Evolutionary conservation across 2,888 invertebrate genomes (phyloP).

Genomic region (Xylota segnis): DNA sequence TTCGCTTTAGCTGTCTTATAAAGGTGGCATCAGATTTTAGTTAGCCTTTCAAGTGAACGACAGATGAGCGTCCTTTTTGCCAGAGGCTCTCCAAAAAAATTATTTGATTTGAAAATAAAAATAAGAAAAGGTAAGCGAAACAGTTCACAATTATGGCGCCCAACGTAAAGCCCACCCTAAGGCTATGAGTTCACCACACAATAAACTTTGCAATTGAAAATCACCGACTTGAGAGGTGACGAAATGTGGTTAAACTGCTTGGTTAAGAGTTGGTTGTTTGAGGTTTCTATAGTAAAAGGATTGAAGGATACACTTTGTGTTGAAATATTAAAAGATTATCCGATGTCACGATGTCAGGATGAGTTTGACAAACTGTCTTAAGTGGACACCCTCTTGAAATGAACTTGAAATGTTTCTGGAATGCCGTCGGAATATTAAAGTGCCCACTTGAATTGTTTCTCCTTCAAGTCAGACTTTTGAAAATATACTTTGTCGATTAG

Average conservation of each 20-base stretch:
- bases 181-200: not conserved
- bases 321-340: no score
- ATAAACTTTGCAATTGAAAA: no score
- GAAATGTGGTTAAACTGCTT: no score
- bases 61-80: not conserved
- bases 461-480: not conserved
- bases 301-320: no score
- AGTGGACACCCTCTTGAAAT: not conserved
- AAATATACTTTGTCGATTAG: not conserved
- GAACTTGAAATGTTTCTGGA: not conserved
- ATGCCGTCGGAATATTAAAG: not conserved
- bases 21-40: not conserved
- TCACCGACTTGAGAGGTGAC: no score
- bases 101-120: not conserved
- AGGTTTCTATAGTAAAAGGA: no score
- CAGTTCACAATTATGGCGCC: not conserved
- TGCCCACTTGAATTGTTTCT: not conserved
- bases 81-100: not conserved
- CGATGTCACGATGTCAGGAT: no score
- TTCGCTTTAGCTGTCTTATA: not conserved
- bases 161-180: not conserved
- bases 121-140: not conserved
- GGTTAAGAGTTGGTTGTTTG: no score
- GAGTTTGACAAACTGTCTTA: no score
- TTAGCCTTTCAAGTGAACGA: not conserved